Evolutionary conservation across 2,888 invertebrate species (phyloP).

Genomic region (Ormyrus labotus): DNA sequence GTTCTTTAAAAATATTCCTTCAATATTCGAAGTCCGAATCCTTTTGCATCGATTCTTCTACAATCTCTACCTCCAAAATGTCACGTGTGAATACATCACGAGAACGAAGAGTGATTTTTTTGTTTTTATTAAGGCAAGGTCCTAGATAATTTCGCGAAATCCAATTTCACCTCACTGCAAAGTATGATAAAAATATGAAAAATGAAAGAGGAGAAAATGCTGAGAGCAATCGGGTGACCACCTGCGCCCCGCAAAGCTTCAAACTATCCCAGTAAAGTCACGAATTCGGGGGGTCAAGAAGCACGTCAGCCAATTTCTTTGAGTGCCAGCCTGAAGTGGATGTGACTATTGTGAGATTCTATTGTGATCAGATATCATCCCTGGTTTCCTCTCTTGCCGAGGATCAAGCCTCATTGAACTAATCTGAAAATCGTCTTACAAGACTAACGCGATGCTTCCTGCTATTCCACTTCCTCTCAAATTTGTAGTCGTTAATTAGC

Average conservation of each 20-base stretch:
- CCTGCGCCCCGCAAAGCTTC: conserved; percentile 66
- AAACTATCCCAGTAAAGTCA: conserved; percentile 68
- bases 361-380: conserved; percentile 70
- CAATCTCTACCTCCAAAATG: too few species aligned
- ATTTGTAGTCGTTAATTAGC: too few species aligned
- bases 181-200: conserved; percentile 51
- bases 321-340: conserved; percentile 65
- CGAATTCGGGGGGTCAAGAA: conserved; percentile 64
- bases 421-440: conserved; percentile 23
- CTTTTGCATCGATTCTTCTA: too few species aligned
- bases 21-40: too few species aligned
- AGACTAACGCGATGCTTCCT: background rate
- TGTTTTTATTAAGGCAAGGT: too few species aligned
- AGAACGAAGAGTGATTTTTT: too few species aligned
- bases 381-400: conserved; percentile 23
- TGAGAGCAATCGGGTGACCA: conserved; percentile 37
- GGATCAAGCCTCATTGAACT: conserved; percentile 27
- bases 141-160: background rate
- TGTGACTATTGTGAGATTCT: conserved; percentile 66
- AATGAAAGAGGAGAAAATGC: conserved; percentile 37
- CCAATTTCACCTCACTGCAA: conserved; percentile 19
- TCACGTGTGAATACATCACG: too few species aligned
- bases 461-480: background rate
- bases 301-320: conserved; percentile 73
- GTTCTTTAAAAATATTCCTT: too few species aligned